A percentile compares a stretch with the other conserved stretches of the same genome.
phyloP scores from a whole-genome alignment of 2,888 invertebrate genomes.

The Magallana nippona region DNA sequence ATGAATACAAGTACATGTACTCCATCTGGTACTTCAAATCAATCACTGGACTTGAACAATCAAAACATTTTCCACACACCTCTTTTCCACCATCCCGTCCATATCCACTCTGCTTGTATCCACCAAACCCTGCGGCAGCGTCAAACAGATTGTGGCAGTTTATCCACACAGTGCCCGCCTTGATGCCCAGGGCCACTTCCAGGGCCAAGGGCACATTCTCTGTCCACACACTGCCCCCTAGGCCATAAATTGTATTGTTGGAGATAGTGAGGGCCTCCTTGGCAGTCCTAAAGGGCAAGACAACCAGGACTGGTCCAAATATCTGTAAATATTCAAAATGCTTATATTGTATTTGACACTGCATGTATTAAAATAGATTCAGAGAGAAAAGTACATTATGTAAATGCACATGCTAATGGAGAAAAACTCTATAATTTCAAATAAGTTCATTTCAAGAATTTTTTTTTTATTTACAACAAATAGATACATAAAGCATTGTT shows the following conservation, averaged over 20 bases:
- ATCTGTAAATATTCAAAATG: conserved; percentile 69
- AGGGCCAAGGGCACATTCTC: conserved; percentile 82
- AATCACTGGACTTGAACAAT: neutral
- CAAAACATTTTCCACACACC: conserved; percentile 64
- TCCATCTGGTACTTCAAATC: no score
- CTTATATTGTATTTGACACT: neutral
- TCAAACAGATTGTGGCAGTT: conserved; percentile 82
- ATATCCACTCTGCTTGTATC: conserved; percentile 82
- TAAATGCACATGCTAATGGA: no score
- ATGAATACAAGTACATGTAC: neutral
- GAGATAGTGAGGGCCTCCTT: conserved; percentile 83
- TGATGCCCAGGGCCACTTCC: conserved; percentile 82
- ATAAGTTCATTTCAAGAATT: no score
- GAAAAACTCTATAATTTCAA: no score
- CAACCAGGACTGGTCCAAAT: conserved; percentile 81
- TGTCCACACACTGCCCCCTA: conserved; percentile 83
- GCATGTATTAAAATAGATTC: no score
- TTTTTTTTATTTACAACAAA: no score
- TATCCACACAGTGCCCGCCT: conserved; percentile 83
- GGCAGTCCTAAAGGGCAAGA: conserved; percentile 82
- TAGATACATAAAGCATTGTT: no score
- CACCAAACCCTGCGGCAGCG: conserved; percentile 81
- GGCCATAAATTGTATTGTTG: conserved; percentile 82
- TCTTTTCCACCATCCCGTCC: conserved; percentile 82
- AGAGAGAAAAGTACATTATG: no score